Base-by-base conservation (phyloP, 2,888 invertebrate species). In the Lomographa bimaculata region DNA sequence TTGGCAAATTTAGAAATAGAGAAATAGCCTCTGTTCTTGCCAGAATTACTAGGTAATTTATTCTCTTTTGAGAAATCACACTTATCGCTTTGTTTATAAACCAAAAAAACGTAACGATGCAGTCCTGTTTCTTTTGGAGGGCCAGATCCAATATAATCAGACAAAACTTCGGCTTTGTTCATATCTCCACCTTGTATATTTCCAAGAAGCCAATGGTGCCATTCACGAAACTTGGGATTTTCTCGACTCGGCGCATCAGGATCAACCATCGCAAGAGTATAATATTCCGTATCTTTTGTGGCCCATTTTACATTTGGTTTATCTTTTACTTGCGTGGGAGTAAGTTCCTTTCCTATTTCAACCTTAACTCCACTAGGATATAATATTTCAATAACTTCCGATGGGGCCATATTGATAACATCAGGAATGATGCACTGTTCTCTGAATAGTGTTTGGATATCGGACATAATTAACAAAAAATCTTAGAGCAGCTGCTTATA, bases 151-250 rank as follows among this genome's bases (percentile, higher is more conserved):
- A 87, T 85, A 62, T 95, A 95, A 45, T 92, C 92, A 7, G 92
- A 87, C 7, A 94, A 75, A 7, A 89, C 83, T 65, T 94, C 93
- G 11, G 94, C 94, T 54, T 90, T 89, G 6, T 68, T 67, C 23
- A 95, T 61, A 50, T 94, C 90, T 35, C 78, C 80, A 12, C 92
- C 94, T 5, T 91, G 91, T 60, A 95, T 93, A 64, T 96, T 95
- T 8, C 91, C 93, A 12, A 95, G 91, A 5, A 95, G 77, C 95
- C 95, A 95, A 71, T 96, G 95, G 56, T 93, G 92, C 91, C 93
- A 94, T 78, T 95, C 94, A 11, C 93, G 85, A 54, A 90, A 91
- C 49, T 90, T 92, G 0, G 94, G 95, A 36, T 91, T 90, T 47
- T 90, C 84, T 14, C 94, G 89, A 56, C 92, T 93, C 2, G 95